Base-by-base conservation (phyloP, 2,113 vertebrate species). In the Empidonax alnorum region DNA sequence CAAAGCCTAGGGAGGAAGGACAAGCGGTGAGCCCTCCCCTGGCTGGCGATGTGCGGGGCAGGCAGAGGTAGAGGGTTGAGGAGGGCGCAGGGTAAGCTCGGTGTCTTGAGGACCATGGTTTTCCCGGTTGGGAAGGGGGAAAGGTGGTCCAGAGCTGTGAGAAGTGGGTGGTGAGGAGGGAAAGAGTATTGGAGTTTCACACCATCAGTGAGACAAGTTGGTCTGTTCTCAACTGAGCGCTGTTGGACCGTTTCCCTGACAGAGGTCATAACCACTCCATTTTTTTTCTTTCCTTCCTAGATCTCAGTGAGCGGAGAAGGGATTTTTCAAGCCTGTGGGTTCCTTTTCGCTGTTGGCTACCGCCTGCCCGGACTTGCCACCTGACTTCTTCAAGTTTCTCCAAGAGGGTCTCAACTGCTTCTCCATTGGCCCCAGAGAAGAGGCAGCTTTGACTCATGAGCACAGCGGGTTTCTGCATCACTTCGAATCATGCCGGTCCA, bases 1-100 rank as follows among this genome's bases (percentile, higher is more conserved):
- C 92, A 96, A 93, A 96, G 97, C 96, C 93, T 84, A 95, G 84
- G 77, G 87, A 92, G 89, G 94, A 90, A 96, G 93, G 77, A 90
- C 83, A 41, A 72, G 83, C n/a, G 0, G 93, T 73, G 59, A 95
- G 92, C 92, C 95, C 79, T 90, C 85, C 89, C 91, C 94, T 82
- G 87, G 93, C 95, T 93, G 65, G 80, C 2, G 3, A 44, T 79
- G 86, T 74, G 73, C 53, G 30, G 94, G 94, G 93, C 92, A 92
- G 89, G 87, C 71, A 87, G 79, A 92, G 91, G 93, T 91, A 67
- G 30, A 44, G 63, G 79, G 73, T 33, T 53, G 72, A 47, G 84
- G 53, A 6, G 1, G 61, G 61, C 1, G 1, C 46, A 42, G 78
- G 55, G 81, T 35, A 27, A 77, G 16, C 52, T 61, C 9, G 3